Conservation (phyloP, 2,797 vertebrate genomes). For the Siniperca obscura region DNA sequence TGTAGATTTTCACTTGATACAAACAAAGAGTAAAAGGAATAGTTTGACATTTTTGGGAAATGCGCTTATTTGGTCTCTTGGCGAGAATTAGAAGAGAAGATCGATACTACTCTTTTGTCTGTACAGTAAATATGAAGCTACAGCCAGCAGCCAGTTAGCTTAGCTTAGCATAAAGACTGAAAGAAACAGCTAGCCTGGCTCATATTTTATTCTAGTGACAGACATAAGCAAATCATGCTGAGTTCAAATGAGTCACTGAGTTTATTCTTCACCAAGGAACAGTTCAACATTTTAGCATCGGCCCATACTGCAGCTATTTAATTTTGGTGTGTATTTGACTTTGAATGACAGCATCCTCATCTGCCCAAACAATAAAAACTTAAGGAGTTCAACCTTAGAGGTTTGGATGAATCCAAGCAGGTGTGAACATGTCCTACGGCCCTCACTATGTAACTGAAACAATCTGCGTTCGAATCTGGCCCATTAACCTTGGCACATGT, state of each 20-base stretch:
- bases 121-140: too few relatives aligned
- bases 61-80: background rate
- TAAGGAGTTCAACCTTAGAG: background rate
- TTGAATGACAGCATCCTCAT: background rate
- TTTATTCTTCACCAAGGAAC: background rate
- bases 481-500: background rate
- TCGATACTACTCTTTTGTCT: background rate
- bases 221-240: background rate
- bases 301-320: too few relatives aligned
- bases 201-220: background rate
- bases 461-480: background rate
- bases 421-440: conserved; percentile 1
- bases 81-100: background rate
- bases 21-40: background rate
- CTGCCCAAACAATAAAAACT: background rate
- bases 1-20: background rate
- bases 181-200: too few relatives aligned
- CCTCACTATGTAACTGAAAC: background rate
- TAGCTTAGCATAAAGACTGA: too few relatives aligned
- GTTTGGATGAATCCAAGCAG: conserved; percentile 15
- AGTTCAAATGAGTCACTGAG: background rate
- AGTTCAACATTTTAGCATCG: background rate
- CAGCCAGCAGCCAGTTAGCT: too few relatives aligned
- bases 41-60: background rate
- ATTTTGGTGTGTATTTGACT: background rate